Base-by-base conservation (phyloP, 2,113 vertebrate species). In the Macrotus californicus region DNA sequence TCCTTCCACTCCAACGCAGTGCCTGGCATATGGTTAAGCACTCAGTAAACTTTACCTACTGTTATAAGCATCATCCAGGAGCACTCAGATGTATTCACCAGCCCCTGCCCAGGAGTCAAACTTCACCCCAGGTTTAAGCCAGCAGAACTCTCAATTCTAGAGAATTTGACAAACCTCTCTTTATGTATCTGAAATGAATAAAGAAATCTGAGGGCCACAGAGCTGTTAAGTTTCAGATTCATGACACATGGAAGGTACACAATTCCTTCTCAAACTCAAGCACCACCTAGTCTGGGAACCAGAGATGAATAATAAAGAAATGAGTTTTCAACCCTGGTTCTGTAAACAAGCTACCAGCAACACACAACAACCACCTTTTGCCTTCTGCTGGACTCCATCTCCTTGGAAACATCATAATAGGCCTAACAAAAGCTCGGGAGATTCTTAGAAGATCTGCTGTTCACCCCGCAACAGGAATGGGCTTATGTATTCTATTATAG, bases 401-500 rank as follows among this genome's bases (percentile, higher is more conserved):
- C 98, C 97, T 97, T 98, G 98, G 98, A 98, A 98, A 98, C 97
- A 95, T 77, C 64, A 70, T 46, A 95, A 86, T 22, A 92, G 24
- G 66, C 16, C 95, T 89, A 85, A 96, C 94, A 97, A 96, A 91
- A 95, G 91, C 86, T 39, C 14, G 12, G 66, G 46, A 93, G 96
- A 88, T 70, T 75, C 73, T 90, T 54, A 52, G 69, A 67, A 91
- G 77, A 91, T 87, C 77, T 61, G 41, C 72, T 61, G 50, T 52
- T 89, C 54, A 26, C 59, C 19, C 59, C 0, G 0, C 92, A 88
- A 41, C 6, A 70, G 24, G 75, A 92, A 73, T 31, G 69, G 29
- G 36, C 61, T 52, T 48, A 54, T 52, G 41, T 48, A 77, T 75
- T 83, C 70, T 76, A 15, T 93, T 75, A 83, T 92, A 93, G 84